phyloP scores from a whole-genome alignment of 2,888 invertebrate species.

The Sicus ferrugineus region DNA sequence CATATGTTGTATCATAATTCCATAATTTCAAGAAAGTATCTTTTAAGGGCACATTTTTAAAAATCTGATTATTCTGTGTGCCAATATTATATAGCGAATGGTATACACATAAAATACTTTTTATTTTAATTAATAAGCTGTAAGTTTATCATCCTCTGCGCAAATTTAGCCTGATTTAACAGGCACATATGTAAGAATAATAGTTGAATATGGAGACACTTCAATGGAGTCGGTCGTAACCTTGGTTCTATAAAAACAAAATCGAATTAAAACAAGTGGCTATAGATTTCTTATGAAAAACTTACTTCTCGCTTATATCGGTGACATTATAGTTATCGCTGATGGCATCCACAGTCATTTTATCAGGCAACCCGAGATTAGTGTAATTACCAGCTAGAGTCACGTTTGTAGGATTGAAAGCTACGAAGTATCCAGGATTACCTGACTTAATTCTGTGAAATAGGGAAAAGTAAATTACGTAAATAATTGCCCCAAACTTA shows the following conservation, averaged over 20 bases:
- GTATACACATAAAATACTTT: not conserved
- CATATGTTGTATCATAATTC: no score
- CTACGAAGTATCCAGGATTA: conserved; percentile 78
- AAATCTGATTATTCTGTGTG: no score
- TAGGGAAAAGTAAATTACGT: conserved; percentile 18
- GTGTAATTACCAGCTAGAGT: conserved; percentile 69
- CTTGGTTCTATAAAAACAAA: conserved; percentile 66
- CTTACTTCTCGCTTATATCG: conserved; percentile 49
- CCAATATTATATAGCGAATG: no score
- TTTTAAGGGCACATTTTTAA: no score
- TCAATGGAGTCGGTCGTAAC: conserved; percentile 67
- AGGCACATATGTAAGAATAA: conserved; percentile 77
- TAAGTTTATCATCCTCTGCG: no score
- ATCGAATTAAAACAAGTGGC: not conserved
- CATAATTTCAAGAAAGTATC: no score
- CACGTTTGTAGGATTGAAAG: conserved; percentile 71
- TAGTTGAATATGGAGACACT: conserved; percentile 71
- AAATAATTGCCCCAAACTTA: not conserved
- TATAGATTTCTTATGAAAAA: not conserved
- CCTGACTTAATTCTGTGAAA: conserved; percentile 73
- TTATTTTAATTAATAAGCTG: conserved; percentile 6
- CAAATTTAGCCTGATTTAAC: conserved; percentile 54
- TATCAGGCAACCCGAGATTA: conserved; percentile 66
- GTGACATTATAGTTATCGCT: conserved; percentile 67
- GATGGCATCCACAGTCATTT: conserved; percentile 70